phyloP scores from a whole-genome alignment of 1,140 invertebrate genomes.

The Sminthurides bifidus region DNA sequence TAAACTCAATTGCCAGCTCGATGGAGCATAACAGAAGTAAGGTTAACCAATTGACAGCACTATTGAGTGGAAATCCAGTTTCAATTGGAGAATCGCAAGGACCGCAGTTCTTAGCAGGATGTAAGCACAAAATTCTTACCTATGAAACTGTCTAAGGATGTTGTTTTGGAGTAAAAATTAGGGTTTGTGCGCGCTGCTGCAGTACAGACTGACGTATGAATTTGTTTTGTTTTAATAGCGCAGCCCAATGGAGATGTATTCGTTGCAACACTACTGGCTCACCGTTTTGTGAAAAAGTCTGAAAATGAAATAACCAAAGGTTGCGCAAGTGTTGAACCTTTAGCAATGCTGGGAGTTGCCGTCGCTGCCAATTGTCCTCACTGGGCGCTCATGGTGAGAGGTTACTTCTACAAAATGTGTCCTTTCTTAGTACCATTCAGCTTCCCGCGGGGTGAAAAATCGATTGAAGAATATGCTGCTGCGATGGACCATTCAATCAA shows the following conservation, averaged over 20 bases:
- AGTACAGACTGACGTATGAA: neutral
- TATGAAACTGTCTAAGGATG: too few relatives aligned
- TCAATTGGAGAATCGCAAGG: neutral
- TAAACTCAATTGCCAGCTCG: constrained; percentile 20
- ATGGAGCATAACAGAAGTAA: constrained; percentile 10
- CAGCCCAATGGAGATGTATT: constrained; percentile 19
- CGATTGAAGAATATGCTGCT: constrained; percentile 17
- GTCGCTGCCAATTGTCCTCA: constrained; percentile 17
- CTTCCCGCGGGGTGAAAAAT: constrained; percentile 13
- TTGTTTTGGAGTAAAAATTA: too few relatives aligned
- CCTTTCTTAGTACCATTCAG: constrained; percentile 29
- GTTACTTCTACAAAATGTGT: constrained; percentile 27
- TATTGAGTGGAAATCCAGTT: constrained; percentile 20
- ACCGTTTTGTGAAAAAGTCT: constrained; percentile 28
- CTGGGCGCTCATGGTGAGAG: constrained; percentile 15
- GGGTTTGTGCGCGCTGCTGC: neutral
- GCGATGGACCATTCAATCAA: constrained; percentile 16
- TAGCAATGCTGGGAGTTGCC: constrained; percentile 21
- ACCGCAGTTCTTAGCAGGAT: neutral
- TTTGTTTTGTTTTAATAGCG: constrained; percentile 11
- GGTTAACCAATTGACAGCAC: constrained; percentile 18
- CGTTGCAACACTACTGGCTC: constrained; percentile 20
- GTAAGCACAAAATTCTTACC: neutral
- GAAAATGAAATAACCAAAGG: constrained; percentile 24
- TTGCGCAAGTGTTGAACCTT: constrained; percentile 8